phyloP scores from a whole-genome alignment of 2,113 vertebrate species.

The Carlito syrichta region DNA sequence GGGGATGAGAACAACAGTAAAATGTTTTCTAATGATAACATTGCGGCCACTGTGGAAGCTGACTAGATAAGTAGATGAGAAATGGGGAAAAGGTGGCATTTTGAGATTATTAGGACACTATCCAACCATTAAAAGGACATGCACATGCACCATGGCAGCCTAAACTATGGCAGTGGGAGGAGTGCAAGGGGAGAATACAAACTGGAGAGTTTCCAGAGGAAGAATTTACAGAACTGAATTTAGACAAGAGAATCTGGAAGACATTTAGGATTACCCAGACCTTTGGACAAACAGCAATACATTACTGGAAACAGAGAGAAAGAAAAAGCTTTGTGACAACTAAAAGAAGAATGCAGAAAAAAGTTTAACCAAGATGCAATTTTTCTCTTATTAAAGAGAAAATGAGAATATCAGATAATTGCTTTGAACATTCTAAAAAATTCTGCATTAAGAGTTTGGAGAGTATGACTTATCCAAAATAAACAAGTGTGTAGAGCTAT shows the following conservation, averaged over 20 bases:
- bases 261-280: neutral
- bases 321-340: neutral
- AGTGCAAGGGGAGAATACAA: neutral
- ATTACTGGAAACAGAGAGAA: neutral
- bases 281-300: neutral
- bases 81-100: neutral
- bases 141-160: neutral
- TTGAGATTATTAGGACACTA: neutral
- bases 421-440: neutral
- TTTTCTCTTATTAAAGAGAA: conserved; percentile 25
- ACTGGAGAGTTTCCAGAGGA: neutral
- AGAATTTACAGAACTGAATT: neutral
- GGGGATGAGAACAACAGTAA: neutral
- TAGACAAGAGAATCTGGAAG: neutral
- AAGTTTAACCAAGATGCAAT: neutral
- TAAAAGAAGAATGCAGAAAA: neutral
- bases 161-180: neutral
- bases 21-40: neutral
- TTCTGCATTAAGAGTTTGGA: neutral
- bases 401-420: neutral
- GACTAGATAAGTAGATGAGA: neutral
- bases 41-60: neutral
- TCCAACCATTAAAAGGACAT: neutral
- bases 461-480: neutral
- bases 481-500: neutral